phyloP scores from a whole-genome alignment of 2,113 vertebrate genomes.

The Zonotrichia leucophrys region DNA sequence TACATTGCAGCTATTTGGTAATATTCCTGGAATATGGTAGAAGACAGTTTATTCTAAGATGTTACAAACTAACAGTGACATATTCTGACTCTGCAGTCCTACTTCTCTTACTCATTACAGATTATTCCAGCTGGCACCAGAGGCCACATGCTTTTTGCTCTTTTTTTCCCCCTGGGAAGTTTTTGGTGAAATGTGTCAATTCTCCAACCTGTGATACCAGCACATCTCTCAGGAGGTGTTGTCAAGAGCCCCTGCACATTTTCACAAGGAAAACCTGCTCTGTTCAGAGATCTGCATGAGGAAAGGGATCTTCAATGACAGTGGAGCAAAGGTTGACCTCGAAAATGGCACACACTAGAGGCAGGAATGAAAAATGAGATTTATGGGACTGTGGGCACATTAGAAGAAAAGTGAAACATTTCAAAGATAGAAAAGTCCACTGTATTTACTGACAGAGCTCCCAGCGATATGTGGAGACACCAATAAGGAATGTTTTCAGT shows the following conservation, averaged over 20 bases:
- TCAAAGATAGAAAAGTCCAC: background rate
- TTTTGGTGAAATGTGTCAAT: background rate
- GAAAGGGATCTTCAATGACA: background rate
- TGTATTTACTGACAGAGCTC: background rate
- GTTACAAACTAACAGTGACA: background rate
- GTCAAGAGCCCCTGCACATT: background rate
- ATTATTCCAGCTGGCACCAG: background rate
- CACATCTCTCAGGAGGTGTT: background rate
- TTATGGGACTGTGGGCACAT: background rate
- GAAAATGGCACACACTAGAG: rapidly evolving
- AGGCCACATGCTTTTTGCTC: background rate
- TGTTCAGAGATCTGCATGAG: background rate
- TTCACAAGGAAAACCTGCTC: background rate
- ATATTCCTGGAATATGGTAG: background rate
- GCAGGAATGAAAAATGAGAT: background rate
- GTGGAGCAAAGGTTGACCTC: background rate
- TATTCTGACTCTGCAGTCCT: background rate
- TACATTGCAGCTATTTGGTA: background rate
- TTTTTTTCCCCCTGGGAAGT: background rate
- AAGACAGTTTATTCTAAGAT: background rate
- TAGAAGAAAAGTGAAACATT: background rate
- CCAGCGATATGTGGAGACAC: background rate
- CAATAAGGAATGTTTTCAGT: background rate
- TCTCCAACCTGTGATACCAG: background rate
- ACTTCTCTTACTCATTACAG: background rate